Percentiles rank a stretch among this genome's conserved stretches.
Conservation (phyloP, 2,797 vertebrate species). For the Hydrocynus forskahlii region DNA sequence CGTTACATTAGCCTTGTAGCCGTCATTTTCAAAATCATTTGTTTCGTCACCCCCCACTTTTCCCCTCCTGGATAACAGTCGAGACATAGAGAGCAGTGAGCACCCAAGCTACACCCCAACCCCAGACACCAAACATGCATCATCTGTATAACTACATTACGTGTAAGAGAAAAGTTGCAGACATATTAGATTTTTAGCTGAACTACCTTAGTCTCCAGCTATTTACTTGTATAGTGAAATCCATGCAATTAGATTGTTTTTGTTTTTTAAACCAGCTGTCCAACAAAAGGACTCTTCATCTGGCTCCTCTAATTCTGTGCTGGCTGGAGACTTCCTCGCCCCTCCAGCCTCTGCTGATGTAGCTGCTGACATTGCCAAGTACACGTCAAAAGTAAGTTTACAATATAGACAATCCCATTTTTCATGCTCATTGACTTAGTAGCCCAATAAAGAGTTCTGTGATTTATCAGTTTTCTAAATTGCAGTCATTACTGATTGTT, state of each 20-base stretch:
- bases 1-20: no score
- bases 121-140: neutral
- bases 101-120: no score
- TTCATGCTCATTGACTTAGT: neutral
- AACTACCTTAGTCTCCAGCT: neutral
- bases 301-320: conserved; percentile 75
- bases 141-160: no score
- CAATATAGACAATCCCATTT: neutral
- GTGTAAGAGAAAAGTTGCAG: no score
- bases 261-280: conserved; percentile 71
- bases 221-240: neutral
- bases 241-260: neutral
- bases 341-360: conserved; percentile 94
- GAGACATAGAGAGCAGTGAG: no score
- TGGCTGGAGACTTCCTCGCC: conserved; percentile 86
- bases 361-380: conserved; percentile 97
- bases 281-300: conserved; percentile 90
- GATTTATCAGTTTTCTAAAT: neutral
- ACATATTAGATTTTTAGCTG: neutral
- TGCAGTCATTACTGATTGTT: neutral
- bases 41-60: no score
- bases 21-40: no score
- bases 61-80: no score
- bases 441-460: neutral
- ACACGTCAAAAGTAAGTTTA: conserved; percentile 92